These are phyloP conservation scores for Notarius quadriscutis DNA, from an alignment of 2,113 vertebrate genomes.

Conservation along the genomic window DNA sequence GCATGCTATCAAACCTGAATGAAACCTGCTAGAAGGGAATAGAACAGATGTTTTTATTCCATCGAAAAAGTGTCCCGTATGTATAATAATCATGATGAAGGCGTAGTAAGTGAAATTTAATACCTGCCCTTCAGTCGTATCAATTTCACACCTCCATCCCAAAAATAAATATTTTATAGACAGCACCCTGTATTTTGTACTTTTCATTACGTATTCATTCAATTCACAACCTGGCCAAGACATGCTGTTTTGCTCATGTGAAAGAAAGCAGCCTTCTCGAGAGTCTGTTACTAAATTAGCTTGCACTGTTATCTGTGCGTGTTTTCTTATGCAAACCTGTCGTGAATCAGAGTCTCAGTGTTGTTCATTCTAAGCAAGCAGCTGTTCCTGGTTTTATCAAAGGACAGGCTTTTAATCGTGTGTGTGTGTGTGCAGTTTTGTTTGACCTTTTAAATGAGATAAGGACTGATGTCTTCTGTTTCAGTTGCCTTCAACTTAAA, in stretches of 20 bases:
- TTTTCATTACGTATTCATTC: not conserved
- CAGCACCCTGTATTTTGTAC: not conserved
- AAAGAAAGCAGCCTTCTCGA: not conserved
- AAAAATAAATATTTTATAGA: not conserved
- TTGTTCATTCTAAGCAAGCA: not conserved
- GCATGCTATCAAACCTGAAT: too few relatives aligned
- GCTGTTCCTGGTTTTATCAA: not conserved
- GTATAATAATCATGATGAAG: too few relatives aligned
- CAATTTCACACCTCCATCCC: not conserved
- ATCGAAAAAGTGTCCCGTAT: too few relatives aligned
- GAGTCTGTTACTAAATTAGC: not conserved
- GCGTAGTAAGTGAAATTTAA: not conserved
- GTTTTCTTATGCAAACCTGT: not conserved
- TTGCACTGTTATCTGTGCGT: not conserved
- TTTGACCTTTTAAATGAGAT: slow-evolving; percentile 10
- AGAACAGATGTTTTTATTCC: too few relatives aligned
- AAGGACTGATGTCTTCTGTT: not conserved
- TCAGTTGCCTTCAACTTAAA: not conserved
- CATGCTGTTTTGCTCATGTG: not conserved
- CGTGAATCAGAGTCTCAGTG: not conserved
- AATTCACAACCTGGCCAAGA: not conserved
- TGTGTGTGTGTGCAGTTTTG: not conserved
- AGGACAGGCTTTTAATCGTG: not conserved
- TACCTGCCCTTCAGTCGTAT: not conserved
- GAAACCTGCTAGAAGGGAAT: too few relatives aligned